A percentile compares a stretch with the other conserved stretches of the same genome.
Conservation (phyloP, 2,888 invertebrate species). For the Mycalesis mineus region DNA sequence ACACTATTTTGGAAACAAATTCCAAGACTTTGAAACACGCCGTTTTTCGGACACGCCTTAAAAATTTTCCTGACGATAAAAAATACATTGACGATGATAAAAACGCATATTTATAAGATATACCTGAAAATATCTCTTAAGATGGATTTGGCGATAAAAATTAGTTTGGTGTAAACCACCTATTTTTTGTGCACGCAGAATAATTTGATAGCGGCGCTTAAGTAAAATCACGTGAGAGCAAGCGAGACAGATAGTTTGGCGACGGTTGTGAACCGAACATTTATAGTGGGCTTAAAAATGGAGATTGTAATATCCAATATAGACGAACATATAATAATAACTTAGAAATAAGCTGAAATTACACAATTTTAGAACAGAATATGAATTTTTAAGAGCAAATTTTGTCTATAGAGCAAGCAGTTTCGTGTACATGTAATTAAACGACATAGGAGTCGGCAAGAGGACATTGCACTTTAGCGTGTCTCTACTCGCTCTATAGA, state of each 20-base stretch:
- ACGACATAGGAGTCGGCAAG: not conserved
- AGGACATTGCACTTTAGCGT: not conserved
- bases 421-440: not conserved
- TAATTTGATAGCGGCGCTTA: slow-evolving; percentile 28
- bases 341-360: not conserved
- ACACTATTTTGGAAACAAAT: slow-evolving; percentile 25
- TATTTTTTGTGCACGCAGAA: slow-evolving; percentile 20
- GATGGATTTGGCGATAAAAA: slow-evolving; percentile 4
- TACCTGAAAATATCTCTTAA: not conserved
- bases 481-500: not conserved
- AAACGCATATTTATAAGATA: not conserved
- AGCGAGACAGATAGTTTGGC: slow-evolving; percentile 49
- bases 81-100: not conserved
- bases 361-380: not conserved
- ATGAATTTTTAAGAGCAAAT: not conserved
- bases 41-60: slow-evolving; percentile 22
- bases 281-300: slow-evolving; percentile 16
- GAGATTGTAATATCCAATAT: not conserved
- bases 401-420: not conserved
- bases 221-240: slow-evolving; percentile 41
- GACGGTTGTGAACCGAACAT: slow-evolving; percentile 22
- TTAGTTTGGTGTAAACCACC: slow-evolving; percentile 1
- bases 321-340: not conserved
- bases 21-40: slow-evolving; percentile 12
- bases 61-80: slow-evolving; percentile 15